Conservation (phyloP, 2,113 vertebrate genomes). For the Seriola quinqueradiata region DNA sequence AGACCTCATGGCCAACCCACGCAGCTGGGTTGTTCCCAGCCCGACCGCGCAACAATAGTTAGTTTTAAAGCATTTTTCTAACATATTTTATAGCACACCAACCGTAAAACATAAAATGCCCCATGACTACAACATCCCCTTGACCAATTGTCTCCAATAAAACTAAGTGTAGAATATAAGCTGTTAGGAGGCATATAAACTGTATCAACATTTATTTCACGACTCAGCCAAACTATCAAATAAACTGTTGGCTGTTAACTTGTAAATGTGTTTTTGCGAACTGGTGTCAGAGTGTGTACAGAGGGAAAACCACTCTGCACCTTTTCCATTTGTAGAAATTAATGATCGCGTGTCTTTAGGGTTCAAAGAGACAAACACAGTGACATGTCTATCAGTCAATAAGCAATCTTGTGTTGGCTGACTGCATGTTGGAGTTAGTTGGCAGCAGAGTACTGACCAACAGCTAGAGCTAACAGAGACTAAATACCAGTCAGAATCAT, state of each 20-base stretch:
- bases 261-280: neutral
- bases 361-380: neutral
- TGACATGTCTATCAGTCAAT: neutral
- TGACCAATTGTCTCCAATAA: neutral
- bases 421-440: neutral
- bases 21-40: neutral
- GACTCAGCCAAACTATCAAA: neutral
- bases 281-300: neutral
- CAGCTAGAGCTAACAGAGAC: neutral
- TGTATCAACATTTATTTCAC: neutral
- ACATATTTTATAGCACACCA: neutral
- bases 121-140: neutral
- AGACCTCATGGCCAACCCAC: slow-evolving; percentile 12
- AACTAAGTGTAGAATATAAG: neutral
- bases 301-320: neutral
- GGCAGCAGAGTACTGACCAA: neutral
- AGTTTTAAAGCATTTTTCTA: neutral
- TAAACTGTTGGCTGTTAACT: neutral
- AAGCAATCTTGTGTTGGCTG: neutral
- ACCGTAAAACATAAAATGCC: neutral
- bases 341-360: neutral
- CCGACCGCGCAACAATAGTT: neutral
- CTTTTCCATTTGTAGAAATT: neutral
- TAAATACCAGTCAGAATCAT: neutral
- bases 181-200: slow-evolving; percentile 6